Base-by-base conservation (phyloP, 2,888 invertebrate species). In the Drosophila suboccidentalis region DNA sequence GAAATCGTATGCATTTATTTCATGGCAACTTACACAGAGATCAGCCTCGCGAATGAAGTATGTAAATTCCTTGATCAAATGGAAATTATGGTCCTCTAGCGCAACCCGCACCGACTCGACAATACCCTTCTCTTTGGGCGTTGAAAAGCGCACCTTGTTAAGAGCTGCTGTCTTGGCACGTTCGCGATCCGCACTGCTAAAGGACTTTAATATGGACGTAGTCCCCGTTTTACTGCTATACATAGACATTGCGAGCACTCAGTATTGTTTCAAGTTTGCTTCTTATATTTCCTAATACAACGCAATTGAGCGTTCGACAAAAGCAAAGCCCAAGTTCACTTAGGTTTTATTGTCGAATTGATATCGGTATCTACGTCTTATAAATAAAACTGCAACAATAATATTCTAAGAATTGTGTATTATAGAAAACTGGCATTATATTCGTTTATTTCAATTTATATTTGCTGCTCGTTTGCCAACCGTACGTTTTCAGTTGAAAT, bases 101-200 rank as follows among this genome's bases (percentile, higher is more conserved):
- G 89, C 91, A 4, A 80, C 74, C 9, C 87, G 83, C 0, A 92
- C 81, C 0, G 87, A 89, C 34, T 87, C 87, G 0, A 66, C 19
- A 0, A 92, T 61, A 4, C 91, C 91, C 59, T 90, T 90, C 39
- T 87, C 82, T 51, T 90, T 90, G 0, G 91, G 89, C 39, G 87
- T 81, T 4, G 85, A 70, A 57, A 92, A 92, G 8, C 92, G 89
- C 2, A 92, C 92, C 68, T 90, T 92, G 74, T 92, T 92, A 4
- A 91, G 78, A 4, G 87, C 81, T 2, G 87, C 83, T 59, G 68
- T 76, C 61, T 92, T 92, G 0, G 87, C 75, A n/a, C 89, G 90
- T 36, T 92, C 92, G 3, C 92, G 87, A 47, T 92, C 91, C 1
- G 76, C 73, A n/a, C 84, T 74, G 4, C 89, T 82, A 68, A 90